phyloP scores from a whole-genome alignment of 2,888 invertebrate genomes.

The Spisula subtruncata region DNA sequence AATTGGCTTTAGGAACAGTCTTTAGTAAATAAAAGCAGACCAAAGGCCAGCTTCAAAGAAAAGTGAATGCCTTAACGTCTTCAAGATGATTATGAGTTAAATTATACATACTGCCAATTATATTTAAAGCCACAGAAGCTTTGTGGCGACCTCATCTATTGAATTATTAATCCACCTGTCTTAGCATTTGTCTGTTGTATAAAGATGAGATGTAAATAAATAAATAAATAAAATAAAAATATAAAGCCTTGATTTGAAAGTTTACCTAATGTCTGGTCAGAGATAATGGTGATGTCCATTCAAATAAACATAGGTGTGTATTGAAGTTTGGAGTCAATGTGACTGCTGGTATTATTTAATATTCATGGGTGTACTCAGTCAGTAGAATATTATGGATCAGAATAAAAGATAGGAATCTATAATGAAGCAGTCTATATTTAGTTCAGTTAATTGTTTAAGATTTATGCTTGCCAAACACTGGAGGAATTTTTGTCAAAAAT shows the following conservation, averaged over 20 bases:
- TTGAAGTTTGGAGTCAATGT: not conserved
- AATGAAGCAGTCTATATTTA: slow-evolving; percentile 33
- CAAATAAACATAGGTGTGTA: not conserved
- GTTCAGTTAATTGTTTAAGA: slow-evolving; percentile 30
- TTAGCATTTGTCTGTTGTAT: no score
- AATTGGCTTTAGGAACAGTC: no score
- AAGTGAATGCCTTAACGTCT: not conserved
- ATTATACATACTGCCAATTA: not conserved
- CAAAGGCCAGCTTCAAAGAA: not conserved
- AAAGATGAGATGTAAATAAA: no score
- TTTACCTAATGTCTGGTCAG: not conserved
- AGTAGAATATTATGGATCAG: slow-evolving; percentile 19
- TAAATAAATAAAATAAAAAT: no score
- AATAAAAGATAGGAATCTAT: slow-evolving; percentile 35
- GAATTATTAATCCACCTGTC: not conserved
- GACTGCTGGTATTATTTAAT: not conserved
- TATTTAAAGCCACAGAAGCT: not conserved
- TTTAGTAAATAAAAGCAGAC: no score
- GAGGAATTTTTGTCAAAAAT: slow-evolving; percentile 1
- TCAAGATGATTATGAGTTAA: not conserved
- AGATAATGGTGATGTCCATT: not conserved
- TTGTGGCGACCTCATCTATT: not conserved
- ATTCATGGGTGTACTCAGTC: not conserved
- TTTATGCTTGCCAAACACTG: slow-evolving; percentile 42
- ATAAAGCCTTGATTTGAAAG: not conserved